Evolutionary conservation across 2,113 vertebrate species (phyloP), one percentile per base, ranked within the genome.

Genomic region (Siniperca knerii): DNA sequence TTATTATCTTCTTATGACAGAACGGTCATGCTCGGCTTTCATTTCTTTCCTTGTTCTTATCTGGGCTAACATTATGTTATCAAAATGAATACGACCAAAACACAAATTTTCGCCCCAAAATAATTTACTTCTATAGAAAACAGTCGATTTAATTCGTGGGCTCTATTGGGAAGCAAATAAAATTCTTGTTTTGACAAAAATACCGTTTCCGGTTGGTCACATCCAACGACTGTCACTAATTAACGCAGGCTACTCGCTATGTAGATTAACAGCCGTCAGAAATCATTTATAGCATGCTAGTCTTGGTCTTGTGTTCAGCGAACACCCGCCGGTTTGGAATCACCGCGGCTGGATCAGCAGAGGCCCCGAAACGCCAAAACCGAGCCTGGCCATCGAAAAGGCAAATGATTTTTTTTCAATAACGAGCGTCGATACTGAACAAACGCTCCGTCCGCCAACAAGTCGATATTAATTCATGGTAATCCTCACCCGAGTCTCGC

Each of bases 381-480:
- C 33, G 67, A 77, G 65, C 77, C 71, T 0, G 73, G 25, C 23
- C 25, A 89, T 84, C 84, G 91, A 90, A 91, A 40, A 42, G 10
- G 8, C 8, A 5, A 91, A 94, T 21, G 58, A 87, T 94, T 94
- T 84, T 71, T 21, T 9, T 15, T 1, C 54, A 5, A 20, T 55
- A 83, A 73, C 72, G 8, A 4, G 18, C 4, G n/a, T 4, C 7
- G 12, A 25, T 0, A 5, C 0, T 0, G 57, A 35, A 2, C 54
- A 2, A 1, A 18, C 8, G 18, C 35, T 3, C 1, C 46, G 16
- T 23, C 29, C 69, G 0, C 13, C 13, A 7, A 1, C 0, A 0
- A 11, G 82, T 13, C 20, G n/a, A 89, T 72, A 55, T 90, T 73
- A 93, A 90, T 90, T 87, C 88, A 10, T 13, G 0, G 2, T 21